Evolutionary conservation across 2,888 invertebrate species (phyloP), one percentile per base, ranked within the genome.

Genomic region (Tridacna crocea): DNA sequence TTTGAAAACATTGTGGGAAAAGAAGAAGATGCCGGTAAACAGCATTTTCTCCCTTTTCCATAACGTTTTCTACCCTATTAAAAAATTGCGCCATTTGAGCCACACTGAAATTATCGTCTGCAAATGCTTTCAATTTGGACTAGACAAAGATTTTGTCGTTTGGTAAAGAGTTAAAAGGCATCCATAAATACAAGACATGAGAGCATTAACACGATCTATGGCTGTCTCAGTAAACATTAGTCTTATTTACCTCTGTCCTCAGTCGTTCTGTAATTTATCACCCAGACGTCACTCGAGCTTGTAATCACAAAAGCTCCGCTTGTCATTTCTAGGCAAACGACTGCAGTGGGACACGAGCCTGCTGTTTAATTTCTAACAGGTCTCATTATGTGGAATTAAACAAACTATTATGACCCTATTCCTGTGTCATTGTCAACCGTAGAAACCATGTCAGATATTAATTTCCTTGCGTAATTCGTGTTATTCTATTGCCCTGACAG

Each of bases 401-500:
- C 68, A 73, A 81, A 80, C 72, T 36, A 79, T 80, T 84, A 84
- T 78, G 84, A 78, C 76, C 80, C 73, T 79, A 79, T 81, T 68
- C 61, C 76, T 27, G 60, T 80, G 80, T 75, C 74, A 75, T 72
- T 70, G 74, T 55, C 79, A 77, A 77, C 77, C 63, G 46, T 70
- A 63, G 77, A 75, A 77, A 80, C 78, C 72, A 79, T 77, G 82
- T 75, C 75, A 72, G 79, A 82, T 79, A 84, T 84, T 84, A 82
- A 84, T 84, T 84, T 79, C 74, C 84, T 84, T 84, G 84, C 84
- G 84, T 84, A 84, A 84, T 82, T 80, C 80, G 77, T 78, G 85
- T 82, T 82, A 80, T 73, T 85, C 79, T 80, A 85, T 82, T 80
- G 82, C 58, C 72, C 58, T 85, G 85, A 78, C 85, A 74, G 19